A percentile compares a stretch with the other conserved stretches of the same genome.
Conservation (phyloP, 2,113 vertebrate genomes). For the Lycaon pictus region DNA sequence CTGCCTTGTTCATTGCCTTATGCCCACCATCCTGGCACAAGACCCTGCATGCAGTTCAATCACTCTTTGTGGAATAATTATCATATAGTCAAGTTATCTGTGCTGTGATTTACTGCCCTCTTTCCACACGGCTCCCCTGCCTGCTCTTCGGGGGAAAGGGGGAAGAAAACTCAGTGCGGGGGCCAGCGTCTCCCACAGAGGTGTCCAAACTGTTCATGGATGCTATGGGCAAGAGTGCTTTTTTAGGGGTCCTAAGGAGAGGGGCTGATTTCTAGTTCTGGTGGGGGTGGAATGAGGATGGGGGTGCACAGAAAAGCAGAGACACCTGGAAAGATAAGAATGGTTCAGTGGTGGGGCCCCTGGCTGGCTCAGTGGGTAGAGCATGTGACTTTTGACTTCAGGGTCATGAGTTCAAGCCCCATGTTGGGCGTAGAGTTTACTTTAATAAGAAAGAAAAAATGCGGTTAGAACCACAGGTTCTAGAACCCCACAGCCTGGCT, state of each 20-base stretch:
- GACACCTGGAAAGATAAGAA: neutral
- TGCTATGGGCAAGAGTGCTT: neutral
- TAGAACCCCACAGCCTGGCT: neutral
- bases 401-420: neutral
- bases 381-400: neutral
- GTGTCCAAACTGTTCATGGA: neutral
- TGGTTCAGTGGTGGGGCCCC: neutral
- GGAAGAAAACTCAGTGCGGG: neutral
- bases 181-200: neutral
- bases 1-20: neutral
- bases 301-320: neutral
- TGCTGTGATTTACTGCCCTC: neutral
- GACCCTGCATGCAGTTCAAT: neutral
- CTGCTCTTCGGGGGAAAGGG: neutral
- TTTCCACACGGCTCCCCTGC: neutral
- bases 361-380: neutral
- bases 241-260: neutral
- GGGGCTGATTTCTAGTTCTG: neutral
- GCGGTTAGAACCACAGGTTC: neutral
- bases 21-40: neutral
- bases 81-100: neutral
- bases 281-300: neutral
- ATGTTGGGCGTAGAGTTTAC: neutral
- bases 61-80: neutral
- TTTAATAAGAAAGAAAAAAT: neutral